Conservation (phyloP, 2,797 vertebrate species). For the Remorina albescens region DNA sequence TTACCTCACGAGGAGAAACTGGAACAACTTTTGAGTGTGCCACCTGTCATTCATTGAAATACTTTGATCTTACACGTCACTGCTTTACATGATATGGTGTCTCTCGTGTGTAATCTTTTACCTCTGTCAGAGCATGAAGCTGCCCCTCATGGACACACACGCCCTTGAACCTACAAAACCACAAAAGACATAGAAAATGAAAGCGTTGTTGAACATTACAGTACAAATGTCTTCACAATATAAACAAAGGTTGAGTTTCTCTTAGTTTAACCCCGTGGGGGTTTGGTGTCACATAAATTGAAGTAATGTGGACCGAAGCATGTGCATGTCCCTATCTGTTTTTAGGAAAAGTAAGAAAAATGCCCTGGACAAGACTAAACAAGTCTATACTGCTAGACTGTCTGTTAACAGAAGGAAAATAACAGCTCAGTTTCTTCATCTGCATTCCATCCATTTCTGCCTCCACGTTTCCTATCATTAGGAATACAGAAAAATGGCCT, state of each 20-base stretch:
- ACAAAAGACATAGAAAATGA: slow-evolving; percentile 16
- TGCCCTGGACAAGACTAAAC: slow-evolving; percentile 67
- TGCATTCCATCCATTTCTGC: slow-evolving; percentile 67
- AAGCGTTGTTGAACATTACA: neutral
- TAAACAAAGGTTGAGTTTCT: neutral
- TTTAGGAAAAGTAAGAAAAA: slow-evolving; percentile 15
- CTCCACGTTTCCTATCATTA: slow-evolving; percentile 16
- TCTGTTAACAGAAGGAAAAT: slow-evolving; percentile 54
- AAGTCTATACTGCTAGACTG: slow-evolving; percentile 40
- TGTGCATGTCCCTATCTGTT: neutral
- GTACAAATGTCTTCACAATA: neutral
- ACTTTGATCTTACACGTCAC: slow-evolving; percentile 33
- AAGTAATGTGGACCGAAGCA: neutral
- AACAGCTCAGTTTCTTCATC: slow-evolving; percentile 56
- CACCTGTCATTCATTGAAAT: slow-evolving; percentile 32
- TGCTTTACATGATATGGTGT: slow-evolving; percentile 8
- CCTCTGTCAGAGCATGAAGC: slow-evolving; percentile 97
- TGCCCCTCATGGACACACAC: slow-evolving; percentile 99
- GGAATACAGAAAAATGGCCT: neutral
- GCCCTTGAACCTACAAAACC: slow-evolving; percentile 92
- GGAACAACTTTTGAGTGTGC: neutral
- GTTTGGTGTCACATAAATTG: neutral
- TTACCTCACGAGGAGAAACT: neutral
- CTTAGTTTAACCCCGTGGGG: neutral
- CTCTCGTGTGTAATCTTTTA: slow-evolving; percentile 78